phyloP scores from a whole-genome alignment of 1,140 invertebrate genomes.

The Drosophila pachea region DNA sequence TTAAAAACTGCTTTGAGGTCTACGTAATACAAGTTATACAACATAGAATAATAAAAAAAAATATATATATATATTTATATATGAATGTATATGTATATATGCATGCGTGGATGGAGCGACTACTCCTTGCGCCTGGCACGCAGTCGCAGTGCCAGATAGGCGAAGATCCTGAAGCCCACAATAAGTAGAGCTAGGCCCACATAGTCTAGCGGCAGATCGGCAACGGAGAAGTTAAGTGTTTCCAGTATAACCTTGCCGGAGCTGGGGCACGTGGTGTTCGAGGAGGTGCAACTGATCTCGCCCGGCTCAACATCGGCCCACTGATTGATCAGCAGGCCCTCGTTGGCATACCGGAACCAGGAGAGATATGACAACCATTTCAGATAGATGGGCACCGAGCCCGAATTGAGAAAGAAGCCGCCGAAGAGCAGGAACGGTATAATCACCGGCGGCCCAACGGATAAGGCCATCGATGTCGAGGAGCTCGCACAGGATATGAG shows the following conservation, averaged over 20 bases:
- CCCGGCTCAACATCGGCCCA: conserved; percentile 87
- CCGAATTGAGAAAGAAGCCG: conserved; percentile 96
- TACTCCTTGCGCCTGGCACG: conserved; percentile 81
- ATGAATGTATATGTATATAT: conserved; percentile 3
- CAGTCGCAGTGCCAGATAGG: conserved; percentile 86
- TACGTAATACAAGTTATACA: conserved; percentile 41
- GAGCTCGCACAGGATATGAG: conserved; percentile 91
- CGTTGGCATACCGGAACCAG: conserved; percentile 97
- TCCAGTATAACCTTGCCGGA: conserved; percentile 89
- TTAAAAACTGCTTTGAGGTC: conserved; percentile 30
- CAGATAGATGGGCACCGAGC: conserved; percentile 93
- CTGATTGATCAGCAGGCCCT: conserved; percentile 95
- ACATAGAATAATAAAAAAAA: conserved; percentile 36
- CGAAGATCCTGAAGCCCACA: conserved; percentile 86
- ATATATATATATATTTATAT: conserved; percentile 13
- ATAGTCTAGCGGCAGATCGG: conserved; percentile 87
- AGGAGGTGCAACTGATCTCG: conserved; percentile 85
- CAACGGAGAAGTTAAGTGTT: conserved; percentile 88
- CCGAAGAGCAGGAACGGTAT: conserved; percentile 96
- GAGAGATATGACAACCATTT: conserved; percentile 95
- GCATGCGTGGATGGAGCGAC: conserved; percentile 7
- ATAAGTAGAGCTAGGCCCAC: conserved; percentile 85
- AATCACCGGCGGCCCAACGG: conserved; percentile 92
- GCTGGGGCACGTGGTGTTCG: conserved; percentile 86
- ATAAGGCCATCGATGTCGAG: conserved; percentile 90